These are phyloP conservation scores for Microctonus brassicae DNA, from an alignment of 2,888 invertebrate genomes.

Conservation along the genomic window DNA sequence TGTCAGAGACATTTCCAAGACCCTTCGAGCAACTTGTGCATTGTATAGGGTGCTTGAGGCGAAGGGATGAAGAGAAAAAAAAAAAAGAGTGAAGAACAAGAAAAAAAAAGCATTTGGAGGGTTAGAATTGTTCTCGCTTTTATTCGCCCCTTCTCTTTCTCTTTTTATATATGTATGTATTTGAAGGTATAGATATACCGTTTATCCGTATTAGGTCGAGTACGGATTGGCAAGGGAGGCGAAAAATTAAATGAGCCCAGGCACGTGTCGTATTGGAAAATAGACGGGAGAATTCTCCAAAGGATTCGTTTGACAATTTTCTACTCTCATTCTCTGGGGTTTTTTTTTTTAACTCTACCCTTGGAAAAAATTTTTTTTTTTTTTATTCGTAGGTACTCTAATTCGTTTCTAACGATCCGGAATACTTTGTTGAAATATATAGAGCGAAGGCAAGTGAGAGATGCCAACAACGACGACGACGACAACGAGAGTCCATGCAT, in stretches of 20 bases:
- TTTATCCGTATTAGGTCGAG: conserved; percentile 17
- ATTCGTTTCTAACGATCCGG: conserved; percentile 34
- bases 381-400: neutral
- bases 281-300: conserved; percentile 12
- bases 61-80: neutral
- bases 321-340: neutral
- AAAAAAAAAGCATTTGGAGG: conserved; percentile 15
- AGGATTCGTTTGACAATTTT: conserved; percentile 20
- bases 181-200: neutral
- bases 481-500: conserved; percentile 6
- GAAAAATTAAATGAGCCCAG: conserved; percentile 34
- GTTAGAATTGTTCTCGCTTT: neutral
- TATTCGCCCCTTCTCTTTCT: neutral
- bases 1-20: conserved; percentile 12
- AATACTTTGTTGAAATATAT: conserved; percentile 22
- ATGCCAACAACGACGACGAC: too few species aligned
- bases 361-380: too few species aligned
- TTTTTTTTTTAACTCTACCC: neutral
- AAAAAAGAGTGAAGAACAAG: too few species aligned
- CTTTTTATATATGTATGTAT: neutral
- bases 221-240: conserved; percentile 32
- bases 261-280: conserved; percentile 30
- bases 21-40: conserved; percentile 19
- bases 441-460: too few species aligned
- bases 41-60: conserved; percentile 15